A percentile compares a stretch with the other conserved stretches of the same genome.
Evolutionary conservation across 2,888 invertebrate genomes (phyloP).

Genomic region (Himalopsyche japonica): DNA sequence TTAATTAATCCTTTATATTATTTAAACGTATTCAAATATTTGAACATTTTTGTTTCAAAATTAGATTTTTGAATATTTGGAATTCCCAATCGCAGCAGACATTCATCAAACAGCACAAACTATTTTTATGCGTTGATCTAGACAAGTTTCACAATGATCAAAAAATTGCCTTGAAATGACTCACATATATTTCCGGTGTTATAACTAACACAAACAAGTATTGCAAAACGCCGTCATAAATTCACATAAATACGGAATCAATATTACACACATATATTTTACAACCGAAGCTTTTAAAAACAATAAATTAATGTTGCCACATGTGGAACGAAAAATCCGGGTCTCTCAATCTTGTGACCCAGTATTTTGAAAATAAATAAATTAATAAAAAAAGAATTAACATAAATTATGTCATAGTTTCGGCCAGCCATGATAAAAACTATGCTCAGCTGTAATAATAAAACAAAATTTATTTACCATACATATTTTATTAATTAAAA

Average conservation of each 20-base stretch:
- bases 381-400: neutral
- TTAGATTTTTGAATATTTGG: too few relatives aligned
- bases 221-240: neutral
- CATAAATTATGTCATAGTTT: slow-evolving; percentile 17
- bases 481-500: neutral
- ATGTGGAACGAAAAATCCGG: neutral
- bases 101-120: too few relatives aligned
- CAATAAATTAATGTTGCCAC: slow-evolving; percentile 6
- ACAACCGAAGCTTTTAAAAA: slow-evolving; percentile 2
- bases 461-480: neutral
- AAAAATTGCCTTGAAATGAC: too few relatives aligned
- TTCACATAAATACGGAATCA: slow-evolving; percentile 15
- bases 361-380: slow-evolving; percentile 14
- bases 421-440: slow-evolving; percentile 7
- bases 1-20: too few relatives aligned
- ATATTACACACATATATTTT: slow-evolving; percentile 10
- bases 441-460: neutral
- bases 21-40: too few relatives aligned
- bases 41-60: too few relatives aligned
- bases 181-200: too few relatives aligned
- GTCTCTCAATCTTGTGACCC: neutral
- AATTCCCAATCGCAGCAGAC: too few relatives aligned
- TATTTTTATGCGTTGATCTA: too few relatives aligned
- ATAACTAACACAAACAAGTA: too few relatives aligned
- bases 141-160: too few relatives aligned